A percentile compares a stretch with the other conserved stretches of the same genome.
These are phyloP conservation scores for Nyctereutes procyonoides DNA, from an alignment of 2,113 vertebrate genomes.

Conservation along the genomic window DNA sequence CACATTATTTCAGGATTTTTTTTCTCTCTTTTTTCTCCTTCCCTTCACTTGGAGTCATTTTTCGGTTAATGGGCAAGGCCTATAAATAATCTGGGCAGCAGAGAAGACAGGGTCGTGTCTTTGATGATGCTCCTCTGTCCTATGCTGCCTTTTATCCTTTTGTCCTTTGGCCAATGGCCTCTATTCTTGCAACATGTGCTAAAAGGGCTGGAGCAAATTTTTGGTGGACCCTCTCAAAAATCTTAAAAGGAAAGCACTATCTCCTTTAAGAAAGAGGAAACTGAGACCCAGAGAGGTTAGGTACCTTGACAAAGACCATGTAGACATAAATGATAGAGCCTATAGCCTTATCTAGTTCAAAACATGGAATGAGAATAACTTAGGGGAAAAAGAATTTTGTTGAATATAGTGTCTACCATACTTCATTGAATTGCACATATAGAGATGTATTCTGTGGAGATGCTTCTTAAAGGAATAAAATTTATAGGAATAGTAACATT, in stretches of 20 bases:
- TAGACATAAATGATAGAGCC: not conserved
- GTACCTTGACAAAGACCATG: not conserved
- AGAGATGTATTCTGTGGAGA: not conserved
- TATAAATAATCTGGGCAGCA: not conserved
- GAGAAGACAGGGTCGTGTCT: not conserved
- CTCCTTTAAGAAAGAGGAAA: not conserved
- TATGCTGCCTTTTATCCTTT: not conserved
- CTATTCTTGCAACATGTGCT: not conserved
- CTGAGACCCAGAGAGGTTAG: not conserved
- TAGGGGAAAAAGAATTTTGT: not conserved
- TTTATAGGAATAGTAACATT: not conserved
- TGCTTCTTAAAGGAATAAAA: not conserved
- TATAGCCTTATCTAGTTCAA: not conserved
- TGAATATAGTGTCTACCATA: not conserved
- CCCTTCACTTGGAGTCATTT: not conserved
- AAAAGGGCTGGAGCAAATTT: not conserved
- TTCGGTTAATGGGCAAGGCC: not conserved
- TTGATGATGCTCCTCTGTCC: not conserved
- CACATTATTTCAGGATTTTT: not conserved
- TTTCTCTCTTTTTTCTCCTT: not conserved
- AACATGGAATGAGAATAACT: not conserved
- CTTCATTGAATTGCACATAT: not conserved
- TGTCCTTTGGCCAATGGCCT: not conserved
- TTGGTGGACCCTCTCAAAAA: not conserved
- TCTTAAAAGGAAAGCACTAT: not conserved